Conservation (phyloP, 2,113 vertebrate species). For the Paradisaea rubra region DNA sequence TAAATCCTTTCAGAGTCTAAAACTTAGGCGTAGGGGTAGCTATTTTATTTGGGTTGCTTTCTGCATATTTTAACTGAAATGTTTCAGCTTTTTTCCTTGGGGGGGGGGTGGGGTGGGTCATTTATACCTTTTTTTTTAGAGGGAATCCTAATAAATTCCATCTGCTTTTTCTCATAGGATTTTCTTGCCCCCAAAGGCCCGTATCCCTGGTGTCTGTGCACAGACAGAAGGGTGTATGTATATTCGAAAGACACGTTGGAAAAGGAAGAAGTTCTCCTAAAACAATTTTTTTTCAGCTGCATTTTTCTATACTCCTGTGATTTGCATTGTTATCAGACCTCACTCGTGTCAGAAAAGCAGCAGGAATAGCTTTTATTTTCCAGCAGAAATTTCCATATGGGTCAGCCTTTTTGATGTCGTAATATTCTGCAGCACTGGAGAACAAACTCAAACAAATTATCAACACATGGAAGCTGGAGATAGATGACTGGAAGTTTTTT, state of each 20-base stretch:
- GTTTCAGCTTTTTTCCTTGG: background rate
- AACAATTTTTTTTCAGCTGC: background rate
- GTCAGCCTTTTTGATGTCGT: slow-evolving; percentile 14
- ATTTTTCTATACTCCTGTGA: background rate
- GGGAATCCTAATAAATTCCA: background rate
- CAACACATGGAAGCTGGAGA: background rate
- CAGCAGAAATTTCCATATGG: slow-evolving; percentile 19
- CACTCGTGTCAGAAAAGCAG: background rate
- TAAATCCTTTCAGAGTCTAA: background rate
- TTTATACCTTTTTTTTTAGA: background rate
- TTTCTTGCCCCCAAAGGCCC: background rate
- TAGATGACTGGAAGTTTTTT: background rate
- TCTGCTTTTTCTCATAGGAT: background rate
- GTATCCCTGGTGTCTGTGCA: too few species aligned
- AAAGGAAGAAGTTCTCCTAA: background rate
- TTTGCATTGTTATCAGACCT: background rate
- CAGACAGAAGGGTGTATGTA: rapidly evolving
- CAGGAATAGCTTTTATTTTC: background rate
- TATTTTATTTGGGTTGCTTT: background rate
- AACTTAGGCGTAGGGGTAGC: background rate
- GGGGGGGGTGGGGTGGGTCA: rapidly evolving
- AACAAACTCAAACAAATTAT: slow-evolving; percentile 5
- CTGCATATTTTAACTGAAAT: background rate
- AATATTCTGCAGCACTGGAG: background rate
- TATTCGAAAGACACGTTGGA: background rate